Evolutionary conservation across 2,113 vertebrate genomes (phyloP).

Genomic region (Galemys pyrenaicus): DNA sequence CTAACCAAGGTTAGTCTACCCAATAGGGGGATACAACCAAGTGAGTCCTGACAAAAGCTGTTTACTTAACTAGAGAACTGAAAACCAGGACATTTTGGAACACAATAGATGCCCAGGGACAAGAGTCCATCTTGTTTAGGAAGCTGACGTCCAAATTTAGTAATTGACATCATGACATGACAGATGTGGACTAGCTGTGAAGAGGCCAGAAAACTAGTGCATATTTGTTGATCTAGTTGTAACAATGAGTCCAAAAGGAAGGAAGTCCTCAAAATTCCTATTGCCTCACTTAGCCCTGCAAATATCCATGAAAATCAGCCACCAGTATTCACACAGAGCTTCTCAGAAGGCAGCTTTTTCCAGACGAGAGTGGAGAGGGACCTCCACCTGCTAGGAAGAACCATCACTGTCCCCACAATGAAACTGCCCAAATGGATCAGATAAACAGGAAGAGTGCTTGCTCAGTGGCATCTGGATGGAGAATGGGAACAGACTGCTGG

Average conservation of each 20-base stretch:
- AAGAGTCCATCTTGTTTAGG: neutral
- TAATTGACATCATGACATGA: neutral
- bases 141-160: neutral
- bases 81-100: neutral
- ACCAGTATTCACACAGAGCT: neutral
- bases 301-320: neutral
- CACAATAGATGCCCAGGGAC: neutral
- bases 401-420: neutral
- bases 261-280: neutral
- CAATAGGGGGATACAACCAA: neutral
- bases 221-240: neutral
- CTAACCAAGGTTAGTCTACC: neutral
- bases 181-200: neutral
- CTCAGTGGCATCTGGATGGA: neutral
- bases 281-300: neutral
- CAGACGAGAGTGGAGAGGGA: neutral
- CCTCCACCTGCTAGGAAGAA: constrained; percentile 12
- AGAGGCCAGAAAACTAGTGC: neutral
- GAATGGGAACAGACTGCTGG: constrained; percentile 37
- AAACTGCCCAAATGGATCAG: neutral
- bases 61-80: neutral
- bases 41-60: neutral
- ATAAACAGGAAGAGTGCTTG: neutral
- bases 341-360: neutral
- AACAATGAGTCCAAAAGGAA: neutral